Conservation (phyloP, 2,797 vertebrate species). For the Leuciscus waleckii region DNA sequence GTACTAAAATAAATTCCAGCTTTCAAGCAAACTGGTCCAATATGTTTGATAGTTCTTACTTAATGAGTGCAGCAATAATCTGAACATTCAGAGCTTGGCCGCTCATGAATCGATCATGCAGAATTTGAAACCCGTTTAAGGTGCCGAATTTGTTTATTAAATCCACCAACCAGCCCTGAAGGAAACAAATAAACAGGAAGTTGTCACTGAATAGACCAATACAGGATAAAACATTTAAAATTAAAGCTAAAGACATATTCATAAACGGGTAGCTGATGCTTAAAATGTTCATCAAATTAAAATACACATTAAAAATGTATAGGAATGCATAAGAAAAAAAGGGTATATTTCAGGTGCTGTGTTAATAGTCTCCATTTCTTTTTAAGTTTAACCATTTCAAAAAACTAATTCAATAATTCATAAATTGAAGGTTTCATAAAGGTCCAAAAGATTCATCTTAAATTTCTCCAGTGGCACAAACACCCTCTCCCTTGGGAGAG, state of each 20-base stretch:
- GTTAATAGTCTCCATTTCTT: neutral
- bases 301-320: neutral
- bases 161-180: slow-evolving; percentile 98
- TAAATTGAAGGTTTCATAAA: neutral
- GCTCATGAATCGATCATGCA: slow-evolving; percentile 98
- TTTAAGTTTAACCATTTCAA: neutral
- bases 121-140: slow-evolving; percentile 99
- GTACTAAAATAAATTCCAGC: neutral
- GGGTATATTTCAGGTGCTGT: neutral
- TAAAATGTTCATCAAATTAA: neutral
- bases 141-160: slow-evolving; percentile 99
- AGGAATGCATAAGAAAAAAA: neutral
- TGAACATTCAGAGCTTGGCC: slow-evolving; percentile 99
- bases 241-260: neutral
- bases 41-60: slow-evolving; percentile 80
- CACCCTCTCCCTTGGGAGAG: slow-evolving; percentile 87
- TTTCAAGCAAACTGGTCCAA: neutral
- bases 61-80: slow-evolving; percentile 99
- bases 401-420: neutral
- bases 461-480: neutral
- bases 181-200: slow-evolving; percentile 47
- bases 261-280: too few relatives aligned
- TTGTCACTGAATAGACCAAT: neutral
- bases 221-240: neutral
- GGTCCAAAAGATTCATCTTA: neutral